A percentile compares a stretch with the other conserved stretches of the same genome.
These are phyloP conservation scores for Antechinus stuartii DNA, from an alignment of 2,113 vertebrate species.

Conservation along the genomic window DNA sequence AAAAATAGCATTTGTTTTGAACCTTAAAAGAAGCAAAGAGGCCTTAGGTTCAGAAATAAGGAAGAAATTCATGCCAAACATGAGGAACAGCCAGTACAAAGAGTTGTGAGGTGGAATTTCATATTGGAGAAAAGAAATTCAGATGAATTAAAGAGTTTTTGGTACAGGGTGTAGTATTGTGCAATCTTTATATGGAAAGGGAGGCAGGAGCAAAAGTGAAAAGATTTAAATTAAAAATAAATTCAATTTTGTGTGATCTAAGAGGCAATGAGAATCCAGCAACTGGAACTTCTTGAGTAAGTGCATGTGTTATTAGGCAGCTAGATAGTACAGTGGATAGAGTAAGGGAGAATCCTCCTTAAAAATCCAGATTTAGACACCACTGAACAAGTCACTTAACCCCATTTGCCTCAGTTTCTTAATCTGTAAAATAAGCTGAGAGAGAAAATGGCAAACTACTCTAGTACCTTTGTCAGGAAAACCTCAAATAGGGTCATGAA, in stretches of 20 bases:
- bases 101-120: neutral
- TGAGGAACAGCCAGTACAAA: neutral
- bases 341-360: neutral
- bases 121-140: neutral
- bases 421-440: neutral
- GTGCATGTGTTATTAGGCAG: too few relatives aligned
- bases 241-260: neutral
- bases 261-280: neutral
- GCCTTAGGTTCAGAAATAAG: neutral
- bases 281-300: neutral
- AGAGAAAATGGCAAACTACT: neutral
- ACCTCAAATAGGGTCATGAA: neutral
- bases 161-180: too few relatives aligned
- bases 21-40: neutral
- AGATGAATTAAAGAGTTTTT: neutral
- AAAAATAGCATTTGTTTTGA: neutral
- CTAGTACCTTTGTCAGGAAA: neutral
- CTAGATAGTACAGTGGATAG: neutral
- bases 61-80: neutral
- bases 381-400: neutral
- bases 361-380: neutral
- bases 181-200: neutral
- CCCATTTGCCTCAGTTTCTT: neutral
- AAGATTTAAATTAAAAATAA: neutral
- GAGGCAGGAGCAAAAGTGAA: neutral